Evolutionary conservation across 1,140 invertebrate genomes (phyloP).

Genomic region (Formica selysi): DNA sequence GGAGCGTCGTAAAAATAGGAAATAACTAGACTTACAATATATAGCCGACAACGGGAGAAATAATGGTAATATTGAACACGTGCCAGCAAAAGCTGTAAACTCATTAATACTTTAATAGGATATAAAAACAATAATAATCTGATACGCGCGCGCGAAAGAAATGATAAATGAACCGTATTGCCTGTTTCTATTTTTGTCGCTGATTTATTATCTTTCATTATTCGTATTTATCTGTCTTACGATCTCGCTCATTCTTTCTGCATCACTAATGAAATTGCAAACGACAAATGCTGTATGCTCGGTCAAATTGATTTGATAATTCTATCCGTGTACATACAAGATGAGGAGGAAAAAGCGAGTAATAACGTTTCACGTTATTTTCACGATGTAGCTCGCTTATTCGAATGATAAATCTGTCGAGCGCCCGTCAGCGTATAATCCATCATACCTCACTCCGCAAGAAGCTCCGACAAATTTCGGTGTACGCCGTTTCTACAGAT

Average conservation of each 20-base stretch:
- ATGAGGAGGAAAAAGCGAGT: neutral
- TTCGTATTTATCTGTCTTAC: neutral
- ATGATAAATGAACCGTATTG: slow-evolving; percentile 7
- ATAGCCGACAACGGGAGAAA: neutral
- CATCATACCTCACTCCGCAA: neutral
- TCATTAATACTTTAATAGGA: neutral
- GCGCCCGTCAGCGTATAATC: neutral
- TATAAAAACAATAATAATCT: slow-evolving; percentile 2
- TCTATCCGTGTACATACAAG: neutral
- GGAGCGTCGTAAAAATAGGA: slow-evolving; percentile 34
- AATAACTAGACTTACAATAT: slow-evolving; percentile 28
- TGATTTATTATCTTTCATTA: neutral
- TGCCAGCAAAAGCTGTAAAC: slow-evolving; percentile 1
- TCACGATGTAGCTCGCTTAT: neutral
- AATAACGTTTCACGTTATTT: slow-evolving; percentile 12
- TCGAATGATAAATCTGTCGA: slow-evolving; percentile 24
- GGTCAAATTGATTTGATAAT: neutral
- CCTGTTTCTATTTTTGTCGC: neutral
- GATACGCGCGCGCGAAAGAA: neutral
- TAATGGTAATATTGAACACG: slow-evolving; percentile 39
- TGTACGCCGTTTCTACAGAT: neutral
- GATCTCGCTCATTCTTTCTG: neutral
- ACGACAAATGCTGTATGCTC: neutral
- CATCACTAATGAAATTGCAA: neutral
- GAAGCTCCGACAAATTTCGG: neutral